Evolutionary conservation across 2,113 vertebrate species (phyloP).

Genomic region (Dryoscopus gambensis): DNA sequence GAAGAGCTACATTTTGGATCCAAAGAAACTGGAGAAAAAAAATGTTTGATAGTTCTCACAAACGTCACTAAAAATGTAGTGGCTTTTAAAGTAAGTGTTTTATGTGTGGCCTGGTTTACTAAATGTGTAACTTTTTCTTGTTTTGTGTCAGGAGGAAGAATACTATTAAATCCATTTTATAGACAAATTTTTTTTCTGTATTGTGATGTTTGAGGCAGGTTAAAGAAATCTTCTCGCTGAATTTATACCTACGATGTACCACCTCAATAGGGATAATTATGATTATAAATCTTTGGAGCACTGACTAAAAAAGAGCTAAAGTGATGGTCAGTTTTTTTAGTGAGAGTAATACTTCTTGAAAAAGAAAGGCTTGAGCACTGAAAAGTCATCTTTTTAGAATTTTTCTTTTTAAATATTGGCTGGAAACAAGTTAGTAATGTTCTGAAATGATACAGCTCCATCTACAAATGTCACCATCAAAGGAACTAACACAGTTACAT

Average conservation of each 20-base stretch:
- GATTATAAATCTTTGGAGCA: not conserved
- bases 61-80: constrained; percentile 94
- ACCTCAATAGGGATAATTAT: not conserved
- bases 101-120: not conserved
- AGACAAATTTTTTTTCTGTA: not conserved
- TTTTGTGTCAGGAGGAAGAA: not conserved
- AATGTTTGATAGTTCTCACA: constrained; percentile 90
- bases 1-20: constrained; percentile 94
- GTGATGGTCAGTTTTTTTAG: not conserved
- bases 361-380: not conserved
- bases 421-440: not conserved
- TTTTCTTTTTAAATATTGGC: not conserved
- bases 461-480: not conserved
- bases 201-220: not conserved
- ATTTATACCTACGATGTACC: not conserved
- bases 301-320: not conserved
- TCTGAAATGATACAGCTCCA: not conserved
- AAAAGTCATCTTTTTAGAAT: not conserved
- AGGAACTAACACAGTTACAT: not conserved
- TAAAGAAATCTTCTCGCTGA: not conserved
- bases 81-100: constrained; percentile 90
- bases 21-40: constrained; percentile 88
- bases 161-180: not conserved
- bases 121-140: not conserved
- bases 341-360: not conserved